phyloP scores from a whole-genome alignment of 2,888 invertebrate genomes.

The Pristionchus mayeri region DNA sequence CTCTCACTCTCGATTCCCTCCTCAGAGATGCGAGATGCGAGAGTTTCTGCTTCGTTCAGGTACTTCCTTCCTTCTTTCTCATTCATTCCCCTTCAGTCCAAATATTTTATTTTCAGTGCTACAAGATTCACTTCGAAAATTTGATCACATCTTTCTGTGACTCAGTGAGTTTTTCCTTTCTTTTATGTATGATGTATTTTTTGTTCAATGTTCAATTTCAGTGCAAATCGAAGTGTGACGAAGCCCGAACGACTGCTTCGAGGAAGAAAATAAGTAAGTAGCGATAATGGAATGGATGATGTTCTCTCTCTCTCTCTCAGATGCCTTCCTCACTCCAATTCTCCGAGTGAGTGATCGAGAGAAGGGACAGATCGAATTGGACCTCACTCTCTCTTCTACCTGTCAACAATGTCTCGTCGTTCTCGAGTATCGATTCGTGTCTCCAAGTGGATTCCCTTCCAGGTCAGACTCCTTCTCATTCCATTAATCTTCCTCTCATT shows the following conservation, averaged over 20 bases:
- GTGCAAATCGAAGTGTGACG: constrained; percentile 1
- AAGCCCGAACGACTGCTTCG: not conserved
- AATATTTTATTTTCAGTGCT: constrained; percentile 34
- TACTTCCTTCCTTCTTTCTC: not conserved
- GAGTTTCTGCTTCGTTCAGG: constrained; percentile 21
- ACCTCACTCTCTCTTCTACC: not conserved
- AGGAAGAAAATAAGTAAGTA: not conserved
- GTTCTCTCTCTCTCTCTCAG: not conserved
- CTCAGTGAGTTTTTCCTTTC: not conserved
- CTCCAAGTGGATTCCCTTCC: constrained; percentile 39
- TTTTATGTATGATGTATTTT: no score
- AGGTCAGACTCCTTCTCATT: not conserved
- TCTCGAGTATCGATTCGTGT: constrained; percentile 41
- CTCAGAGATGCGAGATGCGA: constrained; percentile 10
- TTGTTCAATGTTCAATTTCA: not conserved
- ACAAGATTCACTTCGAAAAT: constrained; percentile 1
- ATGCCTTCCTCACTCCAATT: constrained; percentile 2
- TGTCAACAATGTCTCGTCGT: constrained; percentile 32
- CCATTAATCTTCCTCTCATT: not conserved
- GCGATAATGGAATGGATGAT: no score
- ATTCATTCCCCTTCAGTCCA: no score
- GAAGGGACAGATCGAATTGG: constrained; percentile 40
- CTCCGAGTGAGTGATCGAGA: not conserved
- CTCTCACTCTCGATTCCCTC: not conserved
- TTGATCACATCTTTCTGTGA: not conserved